Evolutionary conservation across 1,140 invertebrate species (phyloP), one percentile per base, ranked within the genome.

Genomic region (Heliconius hewitsoni): DNA sequence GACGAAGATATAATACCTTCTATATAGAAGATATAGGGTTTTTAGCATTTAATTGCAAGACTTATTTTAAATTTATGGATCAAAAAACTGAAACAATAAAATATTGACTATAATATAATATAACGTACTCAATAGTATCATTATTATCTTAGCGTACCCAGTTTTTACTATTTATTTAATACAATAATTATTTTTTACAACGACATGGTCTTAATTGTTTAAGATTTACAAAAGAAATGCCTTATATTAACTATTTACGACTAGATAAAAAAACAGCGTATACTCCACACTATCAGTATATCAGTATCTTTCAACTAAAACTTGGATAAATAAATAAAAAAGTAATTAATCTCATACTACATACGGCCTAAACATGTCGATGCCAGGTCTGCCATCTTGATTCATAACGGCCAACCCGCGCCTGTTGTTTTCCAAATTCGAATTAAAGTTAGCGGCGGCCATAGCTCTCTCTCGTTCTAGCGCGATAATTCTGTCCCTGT

Each of bases 351-450:
- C 89, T 95, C 94, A 95, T 92, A 95, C 94, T 52, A 95, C 94
- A 77, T 95, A 95, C 42, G 94, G 94, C 87, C 94, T 95, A 84
- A 95, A 95, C 94, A 95, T 95, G 76, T 95, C 94, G 75, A 93
- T 90, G 27, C 87, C 84, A 6, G 89, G 89, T 73, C 91, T 84
- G 83, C 91, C 91, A 91, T 95, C 94, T 94, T 95, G 94, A 74
- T 89, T 90, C 86, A 95, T 89, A 23, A 91, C 90, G 39, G 91
- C 91, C 86, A 94, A 83, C 71, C 93, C 93, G 76, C 94, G 90
- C 83, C 94, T 84, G 83, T 89, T 91, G 82, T 92, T 93, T 89
- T 95, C 91, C 87, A 93, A 90, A 91, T 94, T 93, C 23, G 93
- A 93, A 88, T 94, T 95, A 84, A 95, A 95, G 83, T 92, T 94